These are phyloP conservation scores for Heliconius nattereri DNA, from an alignment of 1,140 invertebrate species.

Conservation along the genomic window DNA sequence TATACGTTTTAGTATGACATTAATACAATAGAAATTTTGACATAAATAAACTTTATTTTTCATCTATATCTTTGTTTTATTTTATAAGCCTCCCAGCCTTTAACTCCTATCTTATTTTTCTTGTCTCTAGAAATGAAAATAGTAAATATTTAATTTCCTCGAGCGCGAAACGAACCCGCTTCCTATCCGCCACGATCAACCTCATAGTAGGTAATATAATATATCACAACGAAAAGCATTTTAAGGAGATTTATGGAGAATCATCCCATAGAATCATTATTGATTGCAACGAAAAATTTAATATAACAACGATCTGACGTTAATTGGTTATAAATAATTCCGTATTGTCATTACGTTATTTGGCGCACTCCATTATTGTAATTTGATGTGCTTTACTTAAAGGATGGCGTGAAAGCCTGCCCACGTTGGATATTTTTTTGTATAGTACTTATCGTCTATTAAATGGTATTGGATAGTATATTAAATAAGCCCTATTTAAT, in stretches of 20 bases:
- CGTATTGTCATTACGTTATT: constrained; percentile 24
- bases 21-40: constrained; percentile 43
- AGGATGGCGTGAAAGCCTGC: constrained; percentile 15
- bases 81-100: not conserved
- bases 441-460: not conserved
- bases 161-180: too few species aligned
- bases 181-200: too few species aligned
- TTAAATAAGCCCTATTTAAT: too few species aligned
- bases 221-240: not conserved
- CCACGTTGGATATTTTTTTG: not conserved
- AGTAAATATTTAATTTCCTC: constrained; percentile 24
- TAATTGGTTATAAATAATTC: constrained; percentile 31
- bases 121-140: too few species aligned
- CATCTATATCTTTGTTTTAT: constrained; percentile 37
- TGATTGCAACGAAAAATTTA: constrained; percentile 7
- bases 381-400: constrained; percentile 23
- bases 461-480: too few species aligned
- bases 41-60: constrained; percentile 60
- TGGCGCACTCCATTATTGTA: constrained; percentile 23
- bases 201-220: not conserved
- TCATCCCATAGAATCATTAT: constrained; percentile 17
- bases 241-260: not conserved
- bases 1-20: constrained; percentile 78
- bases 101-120: too few species aligned
- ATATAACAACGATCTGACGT: constrained; percentile 19